phyloP scores from a whole-genome alignment of 2,888 invertebrate genomes.

The Griposia aprilina region DNA sequence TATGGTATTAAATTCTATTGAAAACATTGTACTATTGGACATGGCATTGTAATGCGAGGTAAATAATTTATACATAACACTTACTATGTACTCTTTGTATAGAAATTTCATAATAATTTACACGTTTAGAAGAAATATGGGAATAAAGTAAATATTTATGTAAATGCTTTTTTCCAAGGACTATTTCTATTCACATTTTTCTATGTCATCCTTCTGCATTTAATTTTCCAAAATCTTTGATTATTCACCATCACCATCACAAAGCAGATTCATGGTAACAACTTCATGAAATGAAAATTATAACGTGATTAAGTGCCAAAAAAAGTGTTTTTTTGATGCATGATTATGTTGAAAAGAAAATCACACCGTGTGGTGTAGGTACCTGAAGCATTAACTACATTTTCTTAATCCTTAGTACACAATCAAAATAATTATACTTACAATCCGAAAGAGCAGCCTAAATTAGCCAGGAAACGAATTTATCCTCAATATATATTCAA shows the following conservation, averaged over 20 bases:
- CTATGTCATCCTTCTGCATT: not conserved
- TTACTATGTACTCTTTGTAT: slow-evolving; percentile 9
- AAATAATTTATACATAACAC: slow-evolving; percentile 45
- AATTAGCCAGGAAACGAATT: not conserved
- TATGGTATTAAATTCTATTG: slow-evolving; percentile 41
- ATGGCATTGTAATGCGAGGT: slow-evolving; percentile 20
- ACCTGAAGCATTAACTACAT: too few relatives aligned
- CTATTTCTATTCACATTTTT: not conserved
- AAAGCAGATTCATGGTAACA: not conserved
- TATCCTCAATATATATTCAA: slow-evolving; percentile 12
- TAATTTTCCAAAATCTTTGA: not conserved
- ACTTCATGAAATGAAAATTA: not conserved
- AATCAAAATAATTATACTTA: not conserved
- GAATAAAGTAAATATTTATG: not conserved
- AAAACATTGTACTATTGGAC: slow-evolving; percentile 47
- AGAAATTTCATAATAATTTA: slow-evolving; percentile 4
- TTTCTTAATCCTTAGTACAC: not conserved
- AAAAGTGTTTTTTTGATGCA: not conserved
- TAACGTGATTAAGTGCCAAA: not conserved
- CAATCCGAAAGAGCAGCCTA: not conserved
- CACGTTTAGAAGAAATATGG: not conserved
- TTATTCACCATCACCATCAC: not conserved
- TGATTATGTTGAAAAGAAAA: not conserved
- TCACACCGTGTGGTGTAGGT: not conserved
- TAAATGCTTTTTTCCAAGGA: slow-evolving; percentile 17